Base-by-base conservation (phyloP, 1,140 invertebrate species). In the Drosophila ficusphila region DNA sequence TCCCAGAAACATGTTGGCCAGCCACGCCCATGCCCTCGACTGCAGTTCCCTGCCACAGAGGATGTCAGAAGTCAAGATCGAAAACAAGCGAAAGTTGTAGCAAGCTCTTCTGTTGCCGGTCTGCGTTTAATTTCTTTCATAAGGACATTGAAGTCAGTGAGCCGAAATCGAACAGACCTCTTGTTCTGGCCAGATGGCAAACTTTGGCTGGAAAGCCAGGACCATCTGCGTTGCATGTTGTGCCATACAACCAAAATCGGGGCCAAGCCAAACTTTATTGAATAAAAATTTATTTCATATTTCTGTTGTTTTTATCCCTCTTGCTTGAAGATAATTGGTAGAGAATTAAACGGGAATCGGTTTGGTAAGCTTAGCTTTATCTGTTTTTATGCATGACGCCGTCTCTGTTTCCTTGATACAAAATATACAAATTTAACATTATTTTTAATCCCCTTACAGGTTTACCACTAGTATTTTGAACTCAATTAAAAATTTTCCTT, bases 41-140 rank as follows among this genome's bases (percentile, higher is more conserved):
- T 27, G 18, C 9, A 61, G 12, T 38, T 53, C 31, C 11, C 31
- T 39, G 54, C 34, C 34, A 41, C 16, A 34, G 23, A 52, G 65
- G 70, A 79, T 51, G 71, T 18, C 64, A 79, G 48, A 71, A 79
- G 76, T 79, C 76, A 70, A 76, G 72, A 81, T 81, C 78, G 70
- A 81, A 76, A 82, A 73, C 77, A 81, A 81, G 61, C 29, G 65
- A 72, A 76, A 79, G 71, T 81, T 79, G 72, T 54, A 65, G 41
- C 77, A 60, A 81, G 49, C 49, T 49, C 33, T 14, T 53, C 65
- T 75, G 60, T 72, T 52, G 58, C 39, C 34, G 39, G n/a, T 47
- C 53, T 76, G 72, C 58, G 58, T 72, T 72, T 81, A 76, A 79
- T 79, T 79, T 79, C 54, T 48, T 61, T 79, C 73, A 60, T 52